Base-by-base conservation (phyloP, 2,888 invertebrate species). In the Cactoblastis cactorum region DNA sequence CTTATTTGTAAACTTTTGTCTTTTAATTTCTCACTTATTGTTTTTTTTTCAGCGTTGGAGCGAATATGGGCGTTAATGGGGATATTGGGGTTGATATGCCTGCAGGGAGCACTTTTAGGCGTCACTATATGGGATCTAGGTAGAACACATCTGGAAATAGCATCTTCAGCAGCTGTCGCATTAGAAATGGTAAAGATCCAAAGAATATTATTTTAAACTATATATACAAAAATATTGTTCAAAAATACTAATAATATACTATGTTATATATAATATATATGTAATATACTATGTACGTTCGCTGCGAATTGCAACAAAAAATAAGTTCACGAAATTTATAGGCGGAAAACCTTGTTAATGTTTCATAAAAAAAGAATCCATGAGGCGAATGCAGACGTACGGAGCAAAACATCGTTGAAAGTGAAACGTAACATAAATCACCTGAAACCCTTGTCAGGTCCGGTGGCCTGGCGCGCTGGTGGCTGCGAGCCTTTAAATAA, bases 351-450 rank as follows among this genome's bases (percentile, higher is more conserved):
- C 38, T 49, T 51, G 43, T 34, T 35, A 46, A 49, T 52, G 48
- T 52, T 49, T 49, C 38, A 33, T 32, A 47, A 54, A 55, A 53
- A 53, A 28, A 53, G 52, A 46, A 52, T 54, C 51, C 54, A 57
- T 52, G 54, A 41, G 56, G 57, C 55, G 51, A 51, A 56, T 57
- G 56, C 54, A 58, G 57, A 65, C 67, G 54, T 61, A 58, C 62
- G 60, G 46, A 62, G 69, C 69, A 70, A 69, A 77, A 77, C 69
- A 68, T 62, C 68, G 72, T 72, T 63, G 72, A 76, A 79, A 84
- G 76, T 83, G 71, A 80, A 82, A 79, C 65, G 74, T 75, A 61
- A 75, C 80, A 86, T 87, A 85, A 87, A 86, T 87, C 85, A 84
- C 77, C 70, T 69, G 69, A 56, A 69, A 84, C 85, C 85, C 85